Evolutionary conservation across 2,113 vertebrate genomes (phyloP).

Genomic region (Struthio camelus): DNA sequence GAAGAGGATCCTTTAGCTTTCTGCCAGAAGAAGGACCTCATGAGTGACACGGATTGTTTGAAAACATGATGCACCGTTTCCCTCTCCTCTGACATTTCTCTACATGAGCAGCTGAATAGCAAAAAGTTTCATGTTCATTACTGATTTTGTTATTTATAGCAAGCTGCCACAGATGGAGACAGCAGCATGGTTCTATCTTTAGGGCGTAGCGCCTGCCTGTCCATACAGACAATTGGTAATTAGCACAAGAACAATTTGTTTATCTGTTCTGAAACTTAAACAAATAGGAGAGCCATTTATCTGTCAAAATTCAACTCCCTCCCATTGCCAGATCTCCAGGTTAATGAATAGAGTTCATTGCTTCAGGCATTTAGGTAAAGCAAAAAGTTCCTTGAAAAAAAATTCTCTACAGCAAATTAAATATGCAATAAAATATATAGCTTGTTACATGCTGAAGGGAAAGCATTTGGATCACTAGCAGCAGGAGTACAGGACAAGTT

Average conservation of each 20-base stretch:
- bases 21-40: not conserved
- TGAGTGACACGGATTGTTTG: not conserved
- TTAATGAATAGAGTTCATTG: not conserved
- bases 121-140: constrained; percentile 21
- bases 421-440: not conserved
- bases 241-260: constrained; percentile 59
- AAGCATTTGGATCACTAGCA: not conserved
- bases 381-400: not conserved
- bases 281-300: constrained; percentile 32
- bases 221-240: constrained; percentile 53
- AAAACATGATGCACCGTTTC: not conserved
- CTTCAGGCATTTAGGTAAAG: not conserved
- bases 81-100: constrained; percentile 14
- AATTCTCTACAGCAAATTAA: not conserved
- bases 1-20: not conserved
- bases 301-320: constrained; percentile 9
- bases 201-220: constrained; percentile 10
- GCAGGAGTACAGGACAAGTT: not conserved
- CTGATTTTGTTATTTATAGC: constrained; percentile 63
- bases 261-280: constrained; percentile 48
- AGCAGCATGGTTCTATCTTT: constrained; percentile 48
- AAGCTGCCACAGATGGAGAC: constrained; percentile 45
- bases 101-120: constrained; percentile 14
- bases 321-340: not conserved
- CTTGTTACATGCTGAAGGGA: not conserved